Evolutionary conservation across 2,888 invertebrate species (phyloP), one percentile per base, ranked within the genome.

Genomic region (Eumerus sabulonum): DNA sequence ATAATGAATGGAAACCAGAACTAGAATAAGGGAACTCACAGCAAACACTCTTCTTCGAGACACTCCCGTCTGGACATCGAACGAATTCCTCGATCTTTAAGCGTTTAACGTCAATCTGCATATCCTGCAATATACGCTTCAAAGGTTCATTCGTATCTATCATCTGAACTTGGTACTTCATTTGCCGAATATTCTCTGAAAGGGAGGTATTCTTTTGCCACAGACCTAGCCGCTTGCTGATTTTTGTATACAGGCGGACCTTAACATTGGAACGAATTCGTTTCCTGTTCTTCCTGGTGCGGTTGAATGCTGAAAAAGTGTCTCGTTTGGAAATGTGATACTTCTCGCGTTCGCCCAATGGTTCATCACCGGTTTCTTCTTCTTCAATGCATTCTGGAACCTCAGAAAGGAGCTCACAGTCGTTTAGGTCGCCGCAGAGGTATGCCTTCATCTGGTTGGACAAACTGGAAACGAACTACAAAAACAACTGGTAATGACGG

Each of bases 11-110:
- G 7, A 27, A 27, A 7, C 27, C 27, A 4, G 7, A 7, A 7
- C 3, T 27, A 7, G 2, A 27, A 2, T 7, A 7, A 27, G 27
- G 27, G 27, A 27, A 7, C 88, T 86, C 88, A 93, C 93, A 91
- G 85, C 93, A 93, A 82, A 89, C 87, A 47, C 90, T 87, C 83
- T 90, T 90, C 67, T 90, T 89, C 12, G 90, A 85, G 1, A 92
- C 87, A 82, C 90, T 91, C 14, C 93, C 93, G 14, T 84, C 82
- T 5, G 91, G 89, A 83, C 93, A 93, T 1, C 84, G 73, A 35
- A 88, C 45, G 27, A 76, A 81, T 14, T 84, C 83, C 27, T 85
- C 84, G 16, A 84, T 73, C 73, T 84, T 84, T 1, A 85, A 54
- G 7, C 72, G 70, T n/a, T 57, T 79, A 1, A 85, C 71, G 50